Evolutionary conservation across 1,140 invertebrate species (phyloP).

Genomic region (Leptoteleia sp.): DNA sequence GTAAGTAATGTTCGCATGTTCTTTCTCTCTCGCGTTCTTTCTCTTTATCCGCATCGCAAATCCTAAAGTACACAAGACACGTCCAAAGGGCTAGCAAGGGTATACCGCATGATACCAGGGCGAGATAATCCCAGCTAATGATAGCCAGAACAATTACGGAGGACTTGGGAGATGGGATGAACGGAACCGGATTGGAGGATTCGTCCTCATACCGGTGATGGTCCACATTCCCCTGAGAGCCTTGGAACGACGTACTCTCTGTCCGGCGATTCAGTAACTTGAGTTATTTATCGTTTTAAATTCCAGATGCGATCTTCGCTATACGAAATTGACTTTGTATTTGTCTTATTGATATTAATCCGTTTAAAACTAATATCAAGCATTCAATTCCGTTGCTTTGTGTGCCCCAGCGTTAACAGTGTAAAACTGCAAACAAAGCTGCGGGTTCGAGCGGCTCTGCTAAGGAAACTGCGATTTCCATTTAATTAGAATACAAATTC

Average conservation of each 20-base stretch:
- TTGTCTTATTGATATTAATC: constrained; percentile 57
- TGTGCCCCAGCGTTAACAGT: neutral
- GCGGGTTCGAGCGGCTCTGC: neutral
- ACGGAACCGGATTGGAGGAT: constrained; percentile 69
- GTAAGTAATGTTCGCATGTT: constrained; percentile 25
- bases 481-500: constrained; percentile 51
- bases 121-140: constrained; percentile 77
- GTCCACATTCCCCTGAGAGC: constrained; percentile 66
- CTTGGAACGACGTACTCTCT: constrained; percentile 61
- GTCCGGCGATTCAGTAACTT: constrained; percentile 63
- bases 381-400: constrained; percentile 1
- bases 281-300: constrained; percentile 69
- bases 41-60: constrained; percentile 64
- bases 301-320: constrained; percentile 58
- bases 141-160: constrained; percentile 76
- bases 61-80: constrained; percentile 70
- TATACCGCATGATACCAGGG: constrained; percentile 70
- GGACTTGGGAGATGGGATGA: constrained; percentile 69
- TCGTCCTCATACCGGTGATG: constrained; percentile 69
- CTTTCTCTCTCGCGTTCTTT: constrained; percentile 39
- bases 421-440: neutral
- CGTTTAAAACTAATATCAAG: constrained; percentile 1
- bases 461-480: constrained; percentile 5
- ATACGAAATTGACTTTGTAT: constrained; percentile 42
- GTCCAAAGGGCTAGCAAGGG: constrained; percentile 64